These are phyloP conservation scores for Drosophila seclusa DNA, from an alignment of 2,888 invertebrate genomes.

Conservation along the genomic window DNA sequence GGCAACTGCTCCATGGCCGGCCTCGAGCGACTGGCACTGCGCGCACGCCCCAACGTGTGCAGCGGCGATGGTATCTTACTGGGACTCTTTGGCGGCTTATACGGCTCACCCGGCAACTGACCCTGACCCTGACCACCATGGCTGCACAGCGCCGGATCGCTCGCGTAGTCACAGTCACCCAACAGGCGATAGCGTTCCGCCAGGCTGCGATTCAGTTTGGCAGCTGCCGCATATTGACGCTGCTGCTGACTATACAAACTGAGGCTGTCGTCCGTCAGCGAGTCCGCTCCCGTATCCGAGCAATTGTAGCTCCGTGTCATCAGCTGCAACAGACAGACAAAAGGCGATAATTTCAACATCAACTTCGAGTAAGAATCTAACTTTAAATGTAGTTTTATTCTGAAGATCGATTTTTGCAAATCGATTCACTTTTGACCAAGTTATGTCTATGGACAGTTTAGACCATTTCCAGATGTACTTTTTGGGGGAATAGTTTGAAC, in stretches of 20 bases:
- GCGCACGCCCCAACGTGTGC: constrained; percentile 87
- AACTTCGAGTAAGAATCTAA: not conserved
- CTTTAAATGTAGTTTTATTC: not conserved
- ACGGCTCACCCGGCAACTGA: constrained; percentile 51
- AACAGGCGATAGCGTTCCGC: constrained; percentile 82
- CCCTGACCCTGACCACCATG: constrained; percentile 38
- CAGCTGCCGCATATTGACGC: constrained; percentile 63
- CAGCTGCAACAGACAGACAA: constrained; percentile 53
- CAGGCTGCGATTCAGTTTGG: constrained; percentile 75
- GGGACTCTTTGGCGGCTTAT: constrained; percentile 86
- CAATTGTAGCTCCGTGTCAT: constrained; percentile 85
- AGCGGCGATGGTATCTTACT: constrained; percentile 93
- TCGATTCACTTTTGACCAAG: not conserved
- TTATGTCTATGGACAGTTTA: not conserved
- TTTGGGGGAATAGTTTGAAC: too few relatives aligned
- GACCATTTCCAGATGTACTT: not conserved
- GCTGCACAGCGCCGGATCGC: constrained; percentile 82
- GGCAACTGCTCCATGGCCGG: constrained; percentile 71
- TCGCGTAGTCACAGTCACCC: constrained; percentile 84
- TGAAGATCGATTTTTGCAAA: not conserved
- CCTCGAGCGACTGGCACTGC: constrained; percentile 85
- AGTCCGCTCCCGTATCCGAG: constrained; percentile 77
- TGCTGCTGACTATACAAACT: constrained; percentile 66
- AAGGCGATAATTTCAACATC: not conserved
- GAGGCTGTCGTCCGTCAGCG: constrained; percentile 82